Evolutionary conservation across 2,888 invertebrate genomes (phyloP), one percentile per base, ranked within the genome.

Genomic region (Ophion obscuratus): DNA sequence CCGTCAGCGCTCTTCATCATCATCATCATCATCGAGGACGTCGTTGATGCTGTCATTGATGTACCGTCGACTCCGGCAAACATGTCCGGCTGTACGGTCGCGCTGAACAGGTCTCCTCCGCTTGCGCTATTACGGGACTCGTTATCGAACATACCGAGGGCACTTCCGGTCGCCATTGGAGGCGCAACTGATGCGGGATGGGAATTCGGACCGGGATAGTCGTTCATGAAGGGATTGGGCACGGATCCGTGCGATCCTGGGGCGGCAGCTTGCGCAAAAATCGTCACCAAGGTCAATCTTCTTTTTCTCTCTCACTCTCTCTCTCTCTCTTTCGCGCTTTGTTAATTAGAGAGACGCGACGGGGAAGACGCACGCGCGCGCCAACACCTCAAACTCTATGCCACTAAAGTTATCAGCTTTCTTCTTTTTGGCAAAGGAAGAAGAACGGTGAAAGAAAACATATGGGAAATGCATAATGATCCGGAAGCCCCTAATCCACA

Each of bases 171-270:
- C 88, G 76, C 88, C 88, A 87, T 83, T 84, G 82, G 88, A 89
- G 88, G 83, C 83, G 83, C 83, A 77, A 70, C 88, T 78, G 79
- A 79, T 66, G 75, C 87, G 81, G 83, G 44, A 53, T 87, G 84
- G 84, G 88, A 81, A 77, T 86, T 91, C 88, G 95, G 94, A 88
- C 92, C 94, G 89, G 94, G 93, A 90, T 95, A 94, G 84, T 95
- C 95, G 92, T 95, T 95, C 95, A 95, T 96, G 94, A 96, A 96
- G 85, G 96, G 96, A 95, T 96, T 96, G 90, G 95, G 95, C 92
- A 93, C 91, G 90, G 92, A 91, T 89, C 94, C 94, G 89, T 92
- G 91, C 90, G 92, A 91, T 94, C 95, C 95, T 92, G 92, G 90
- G 93, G 95, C 95, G 94, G 96, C 95, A 94, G 95, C 95, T 94